Percentiles rank a stretch among this genome's conserved stretches.
Evolutionary conservation across 2,797 vertebrate genomes (phyloP).

Genomic region (Gallinago nigripennis): DNA sequence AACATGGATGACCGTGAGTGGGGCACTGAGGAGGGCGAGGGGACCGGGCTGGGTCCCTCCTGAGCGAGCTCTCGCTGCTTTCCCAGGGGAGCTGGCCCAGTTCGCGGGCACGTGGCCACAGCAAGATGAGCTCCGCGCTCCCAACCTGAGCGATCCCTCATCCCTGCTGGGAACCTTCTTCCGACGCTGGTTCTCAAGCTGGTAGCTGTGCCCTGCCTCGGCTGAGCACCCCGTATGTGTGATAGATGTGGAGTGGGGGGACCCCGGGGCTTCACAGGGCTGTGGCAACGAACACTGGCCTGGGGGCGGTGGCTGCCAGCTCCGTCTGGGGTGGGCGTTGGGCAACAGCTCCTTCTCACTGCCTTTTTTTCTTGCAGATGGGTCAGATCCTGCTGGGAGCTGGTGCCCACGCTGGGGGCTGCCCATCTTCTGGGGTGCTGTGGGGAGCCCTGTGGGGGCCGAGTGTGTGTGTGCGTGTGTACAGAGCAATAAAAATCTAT

Average conservation of each 20-base stretch:
- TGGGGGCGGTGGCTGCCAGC: rapidly evolving
- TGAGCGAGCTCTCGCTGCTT: neutral
- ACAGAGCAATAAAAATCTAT: slow-evolving; percentile 57
- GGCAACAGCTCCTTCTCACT: neutral
- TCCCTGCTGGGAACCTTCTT: slow-evolving; percentile 83
- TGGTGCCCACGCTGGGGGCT: neutral
- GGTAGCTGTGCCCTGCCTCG: neutral
- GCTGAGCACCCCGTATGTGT: neutral
- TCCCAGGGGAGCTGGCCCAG: slow-evolving; percentile 60
- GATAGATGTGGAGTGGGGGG: neutral
- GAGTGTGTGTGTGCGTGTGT: neutral
- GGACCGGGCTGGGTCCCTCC: rapidly evolving
- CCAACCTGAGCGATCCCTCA: slow-evolving; percentile 72
- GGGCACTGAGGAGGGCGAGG: rapidly evolving
- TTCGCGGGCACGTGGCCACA: rapidly evolving
- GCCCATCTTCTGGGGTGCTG: neutral
- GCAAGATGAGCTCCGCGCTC: neutral
- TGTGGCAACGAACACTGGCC: rapidly evolving
- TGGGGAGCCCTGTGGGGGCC: neutral
- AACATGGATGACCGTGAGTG: slow-evolving; percentile 63
- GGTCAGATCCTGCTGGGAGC: neutral
- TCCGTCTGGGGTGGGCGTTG: neutral
- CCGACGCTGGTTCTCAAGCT: slow-evolving; percentile 75
- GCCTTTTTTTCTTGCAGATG: neutral
- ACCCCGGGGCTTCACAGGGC: too few relatives aligned